These are phyloP conservation scores for Hetaerina americana DNA, from an alignment of 1,140 invertebrate species.

Conservation along the genomic window DNA sequence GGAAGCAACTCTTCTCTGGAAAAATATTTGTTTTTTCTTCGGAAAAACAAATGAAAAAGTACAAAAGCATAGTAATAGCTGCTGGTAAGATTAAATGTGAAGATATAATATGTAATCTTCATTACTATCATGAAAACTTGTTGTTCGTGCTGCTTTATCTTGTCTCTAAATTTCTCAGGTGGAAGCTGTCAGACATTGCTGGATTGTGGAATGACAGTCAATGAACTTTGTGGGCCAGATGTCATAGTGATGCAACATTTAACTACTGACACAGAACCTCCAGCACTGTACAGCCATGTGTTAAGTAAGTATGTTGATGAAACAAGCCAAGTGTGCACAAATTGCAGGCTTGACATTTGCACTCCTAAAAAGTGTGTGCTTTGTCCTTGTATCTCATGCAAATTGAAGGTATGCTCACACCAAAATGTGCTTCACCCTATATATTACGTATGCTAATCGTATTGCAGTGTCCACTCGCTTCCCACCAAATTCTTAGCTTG, in stretches of 20 bases:
- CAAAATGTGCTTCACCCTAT: too few species aligned
- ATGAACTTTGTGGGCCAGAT: slow-evolving; percentile 29
- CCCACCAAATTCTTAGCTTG: too few species aligned
- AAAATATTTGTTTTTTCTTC: slow-evolving; percentile 47
- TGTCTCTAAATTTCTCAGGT: slow-evolving; percentile 5
- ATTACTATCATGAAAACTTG: too few species aligned
- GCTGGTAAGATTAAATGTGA: neutral
- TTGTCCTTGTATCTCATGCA: too few species aligned
- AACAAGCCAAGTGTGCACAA: too few species aligned
- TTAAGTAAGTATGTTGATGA: slow-evolving; percentile 25
- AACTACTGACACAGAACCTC: slow-evolving; percentile 27
- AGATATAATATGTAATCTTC: too few species aligned
- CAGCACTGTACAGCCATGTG: slow-evolving; percentile 29
- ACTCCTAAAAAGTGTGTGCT: too few species aligned
- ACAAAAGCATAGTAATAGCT: slow-evolving; percentile 30
- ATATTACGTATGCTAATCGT: too few species aligned
- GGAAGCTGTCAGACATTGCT: slow-evolving; percentile 29
- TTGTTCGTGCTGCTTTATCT: too few species aligned
- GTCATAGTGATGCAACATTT: slow-evolving; percentile 37
- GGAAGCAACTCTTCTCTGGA: slow-evolving; percentile 39
- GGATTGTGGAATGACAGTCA: slow-evolving; percentile 31
- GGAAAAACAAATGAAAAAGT: slow-evolving; percentile 38
- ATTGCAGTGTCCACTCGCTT: too few species aligned
- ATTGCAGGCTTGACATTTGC: too few species aligned
- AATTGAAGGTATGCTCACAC: too few species aligned